These are phyloP conservation scores for Octodonta nipae DNA, from an alignment of 2,888 invertebrate genomes.

Conservation along the genomic window DNA sequence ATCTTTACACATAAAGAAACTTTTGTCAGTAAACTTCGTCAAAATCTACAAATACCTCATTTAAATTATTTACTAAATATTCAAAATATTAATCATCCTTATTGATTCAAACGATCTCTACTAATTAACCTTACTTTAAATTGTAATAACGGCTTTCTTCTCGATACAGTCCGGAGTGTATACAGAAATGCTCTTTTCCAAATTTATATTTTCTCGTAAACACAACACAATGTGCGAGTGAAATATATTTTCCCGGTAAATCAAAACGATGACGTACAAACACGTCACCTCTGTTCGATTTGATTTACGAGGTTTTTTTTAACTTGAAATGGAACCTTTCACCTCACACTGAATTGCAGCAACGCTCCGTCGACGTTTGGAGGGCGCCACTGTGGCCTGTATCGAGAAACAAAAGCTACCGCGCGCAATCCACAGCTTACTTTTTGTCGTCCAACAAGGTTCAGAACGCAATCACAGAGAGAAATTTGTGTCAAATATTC, in stretches of 20 bases:
- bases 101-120: no score
- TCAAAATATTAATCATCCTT: no score
- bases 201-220: conserved; percentile 60
- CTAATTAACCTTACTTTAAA: no score
- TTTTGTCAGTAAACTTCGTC: no score
- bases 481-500: no score
- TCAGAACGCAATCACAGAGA: conserved; percentile 25
- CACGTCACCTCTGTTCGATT: not conserved
- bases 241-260: conserved; percentile 19
- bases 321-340: conserved; percentile 27
- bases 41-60: no score
- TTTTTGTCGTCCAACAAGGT: conserved; percentile 15
- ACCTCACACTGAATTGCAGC: conserved; percentile 32
- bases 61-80: no score
- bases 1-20: no score
- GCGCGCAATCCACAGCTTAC: conserved; percentile 1
- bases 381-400: conserved; percentile 21
- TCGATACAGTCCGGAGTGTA: conserved; percentile 57
- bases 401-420: conserved; percentile 10
- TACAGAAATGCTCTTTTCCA: conserved; percentile 82
- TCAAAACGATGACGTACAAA: not conserved
- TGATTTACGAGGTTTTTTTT: conserved; percentile 2
- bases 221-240: conserved; percentile 63
- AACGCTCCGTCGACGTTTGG: conserved; percentile 10
- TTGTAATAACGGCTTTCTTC: no score